phyloP scores from a whole-genome alignment of 2,113 vertebrate genomes.

The Myrmecophaga tridactyla region DNA sequence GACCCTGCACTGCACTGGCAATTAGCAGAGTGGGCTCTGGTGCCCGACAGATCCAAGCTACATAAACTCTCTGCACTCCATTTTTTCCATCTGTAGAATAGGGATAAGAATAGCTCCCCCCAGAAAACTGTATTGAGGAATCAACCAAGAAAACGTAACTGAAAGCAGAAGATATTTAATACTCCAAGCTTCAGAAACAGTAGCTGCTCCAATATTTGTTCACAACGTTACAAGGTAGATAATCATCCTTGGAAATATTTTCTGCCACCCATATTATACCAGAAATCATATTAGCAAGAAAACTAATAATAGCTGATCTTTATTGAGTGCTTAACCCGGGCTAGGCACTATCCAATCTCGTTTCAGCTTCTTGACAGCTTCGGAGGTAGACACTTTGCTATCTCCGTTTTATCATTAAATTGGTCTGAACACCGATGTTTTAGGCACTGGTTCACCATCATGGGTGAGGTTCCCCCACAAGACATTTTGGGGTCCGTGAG shows the following conservation, averaged over 20 bases:
- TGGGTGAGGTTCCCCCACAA: neutral
- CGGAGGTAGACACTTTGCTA: neutral
- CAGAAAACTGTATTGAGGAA: neutral
- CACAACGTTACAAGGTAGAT: neutral
- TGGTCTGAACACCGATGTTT: neutral
- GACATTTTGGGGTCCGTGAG: neutral
- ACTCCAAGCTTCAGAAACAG: neutral
- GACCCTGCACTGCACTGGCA: fast-evolving
- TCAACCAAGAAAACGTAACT: neutral
- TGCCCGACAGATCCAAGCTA: fast-evolving
- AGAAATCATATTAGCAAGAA: neutral
- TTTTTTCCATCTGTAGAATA: neutral
- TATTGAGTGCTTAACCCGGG: neutral
- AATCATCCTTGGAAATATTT: neutral
- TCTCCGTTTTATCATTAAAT: neutral
- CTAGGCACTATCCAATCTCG: neutral
- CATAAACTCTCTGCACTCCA: neutral
- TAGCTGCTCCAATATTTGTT: neutral
- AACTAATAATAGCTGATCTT: neutral
- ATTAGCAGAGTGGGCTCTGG: neutral
- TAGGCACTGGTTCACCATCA: neutral
- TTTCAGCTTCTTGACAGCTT: neutral
- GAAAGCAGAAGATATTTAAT: neutral
- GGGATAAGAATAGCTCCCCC: neutral
- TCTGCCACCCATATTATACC: neutral